Percentiles rank a stretch among this genome's conserved stretches.
Conservation (phyloP, 2,888 invertebrate genomes). For the Drosophila paramelanica region DNA sequence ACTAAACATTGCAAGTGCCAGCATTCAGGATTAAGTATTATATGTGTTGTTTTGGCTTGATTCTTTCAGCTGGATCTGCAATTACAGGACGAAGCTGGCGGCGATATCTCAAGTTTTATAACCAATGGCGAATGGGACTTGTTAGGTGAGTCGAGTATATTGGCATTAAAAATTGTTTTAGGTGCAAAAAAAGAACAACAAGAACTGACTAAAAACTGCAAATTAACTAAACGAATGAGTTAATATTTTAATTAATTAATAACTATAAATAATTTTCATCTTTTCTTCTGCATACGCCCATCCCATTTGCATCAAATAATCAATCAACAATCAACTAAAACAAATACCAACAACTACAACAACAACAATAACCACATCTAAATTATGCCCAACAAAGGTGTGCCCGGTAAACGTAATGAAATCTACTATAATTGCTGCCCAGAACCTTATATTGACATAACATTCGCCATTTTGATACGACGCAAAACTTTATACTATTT, state of each 20-base stretch:
- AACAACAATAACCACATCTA: conserved; percentile 16
- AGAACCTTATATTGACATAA: conserved; percentile 98
- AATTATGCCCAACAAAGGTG: conserved; percentile 87
- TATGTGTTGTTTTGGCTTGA: conserved; percentile 9
- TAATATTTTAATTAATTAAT: conserved; percentile 41
- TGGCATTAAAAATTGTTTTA: background rate
- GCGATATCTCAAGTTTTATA: conserved; percentile 98
- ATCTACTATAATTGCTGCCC: conserved; percentile 99
- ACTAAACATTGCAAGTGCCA: background rate
- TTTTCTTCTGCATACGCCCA: conserved; percentile 51
- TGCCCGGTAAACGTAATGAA: conserved; percentile 96
- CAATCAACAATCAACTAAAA: conserved; percentile 22
- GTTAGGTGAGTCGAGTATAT: conserved; percentile 89
- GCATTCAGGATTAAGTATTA: conserved; percentile 15
- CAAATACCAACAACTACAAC: conserved; percentile 7
- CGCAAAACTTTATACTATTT: conserved; percentile 99
- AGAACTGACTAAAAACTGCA: conserved; percentile 23
- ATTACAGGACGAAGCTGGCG: conserved; percentile 95
- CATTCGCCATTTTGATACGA: conserved; percentile 97
- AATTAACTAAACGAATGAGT: conserved; percentile 6
- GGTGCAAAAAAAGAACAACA: background rate
- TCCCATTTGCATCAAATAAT: conserved; percentile 44
- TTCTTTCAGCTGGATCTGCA: conserved; percentile 94
- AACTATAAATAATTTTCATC: conserved; percentile 52
- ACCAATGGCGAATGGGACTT: conserved; percentile 99